A percentile compares a stretch with the other conserved stretches of the same genome.
These are phyloP conservation scores for Hirtodrosophila confusa DNA, from an alignment of 2,888 invertebrate genomes.

Conservation along the genomic window DNA sequence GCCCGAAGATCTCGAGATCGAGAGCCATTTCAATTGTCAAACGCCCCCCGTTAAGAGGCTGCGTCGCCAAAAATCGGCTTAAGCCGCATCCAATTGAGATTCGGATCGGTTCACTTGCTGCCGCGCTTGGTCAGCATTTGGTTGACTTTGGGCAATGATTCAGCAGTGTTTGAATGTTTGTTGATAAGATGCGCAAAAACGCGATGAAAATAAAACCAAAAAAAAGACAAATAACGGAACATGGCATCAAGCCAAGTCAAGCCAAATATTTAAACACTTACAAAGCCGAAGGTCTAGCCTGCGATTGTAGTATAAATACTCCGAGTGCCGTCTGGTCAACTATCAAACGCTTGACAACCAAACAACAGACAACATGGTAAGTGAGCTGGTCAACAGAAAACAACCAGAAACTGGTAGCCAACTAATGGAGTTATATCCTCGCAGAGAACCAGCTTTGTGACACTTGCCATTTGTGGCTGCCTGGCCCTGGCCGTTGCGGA, in stretches of 20 bases:
- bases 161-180: constrained; percentile 62
- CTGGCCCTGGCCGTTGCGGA: constrained; percentile 63
- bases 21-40: constrained; percentile 75
- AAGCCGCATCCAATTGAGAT: constrained; percentile 57
- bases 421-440: constrained; percentile 11
- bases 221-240: constrained; percentile 69
- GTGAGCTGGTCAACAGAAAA: constrained; percentile 17
- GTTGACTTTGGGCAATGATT: constrained; percentile 59
- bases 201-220: constrained; percentile 31
- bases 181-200: constrained; percentile 64
- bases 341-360: constrained; percentile 54
- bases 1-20: constrained; percentile 39
- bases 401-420: neutral
- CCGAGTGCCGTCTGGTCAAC: constrained; percentile 22
- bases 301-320: constrained; percentile 64
- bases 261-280: constrained; percentile 58
- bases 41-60: constrained; percentile 67
- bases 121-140: constrained; percentile 1
- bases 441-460: constrained; percentile 50
- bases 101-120: constrained; percentile 44
- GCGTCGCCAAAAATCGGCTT: constrained; percentile 66
- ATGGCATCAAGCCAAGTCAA: constrained; percentile 35
- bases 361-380: constrained; percentile 65
- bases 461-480: constrained; percentile 52
- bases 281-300: constrained; percentile 59